Evolutionary conservation across 1,140 invertebrate genomes (phyloP), one percentile per base, ranked within the genome.

Genomic region (Drosophila paulistorum): DNA sequence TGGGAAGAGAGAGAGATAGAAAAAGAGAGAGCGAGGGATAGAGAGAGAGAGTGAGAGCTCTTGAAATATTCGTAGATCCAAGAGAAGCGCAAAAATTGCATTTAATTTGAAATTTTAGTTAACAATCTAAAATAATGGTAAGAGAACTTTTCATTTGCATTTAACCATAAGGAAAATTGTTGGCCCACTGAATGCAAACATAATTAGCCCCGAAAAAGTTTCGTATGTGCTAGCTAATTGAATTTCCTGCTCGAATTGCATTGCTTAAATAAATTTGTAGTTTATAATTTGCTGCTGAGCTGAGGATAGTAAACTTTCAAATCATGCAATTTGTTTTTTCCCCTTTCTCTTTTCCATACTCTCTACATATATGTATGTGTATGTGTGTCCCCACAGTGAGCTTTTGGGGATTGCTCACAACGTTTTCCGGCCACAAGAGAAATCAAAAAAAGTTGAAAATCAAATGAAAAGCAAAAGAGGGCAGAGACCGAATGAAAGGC

Each of bases 381-480:
- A 10, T 3, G n/a, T 20, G 10, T 23, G 17, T 23, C 17, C 45
- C 45, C 17, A 48, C 7, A 23, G 45, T 51, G 17, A 51, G 45
- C 7, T 51, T 51, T 51, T 23, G 17, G 45, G 20, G 39, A 62
- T 62, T 45, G 62, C 17, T 41, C 39, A n/a, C 42, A 62, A 51
- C 45, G 68, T 65, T 39, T 63, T 37, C 37, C 39, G 73, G 70
- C 60, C 83, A 71, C 83, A 42, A 79, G 83, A 89, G 83, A 89
- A 89, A 86, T 83, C 76, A 51, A 86, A 74, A 79, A 30, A 86
- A 85, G 79, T 86, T 86, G 74, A 67, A 80, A 89, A 83, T 83
- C 77, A 77, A 86, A 80, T 80, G 79, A 60, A 68, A 75, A 39
- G 11, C 10, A 39, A 39, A 39, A 70, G 69, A 33, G 41, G 17